Conservation (phyloP, 1,140 invertebrate species). For the Drosophila melanogaster region DNA sequence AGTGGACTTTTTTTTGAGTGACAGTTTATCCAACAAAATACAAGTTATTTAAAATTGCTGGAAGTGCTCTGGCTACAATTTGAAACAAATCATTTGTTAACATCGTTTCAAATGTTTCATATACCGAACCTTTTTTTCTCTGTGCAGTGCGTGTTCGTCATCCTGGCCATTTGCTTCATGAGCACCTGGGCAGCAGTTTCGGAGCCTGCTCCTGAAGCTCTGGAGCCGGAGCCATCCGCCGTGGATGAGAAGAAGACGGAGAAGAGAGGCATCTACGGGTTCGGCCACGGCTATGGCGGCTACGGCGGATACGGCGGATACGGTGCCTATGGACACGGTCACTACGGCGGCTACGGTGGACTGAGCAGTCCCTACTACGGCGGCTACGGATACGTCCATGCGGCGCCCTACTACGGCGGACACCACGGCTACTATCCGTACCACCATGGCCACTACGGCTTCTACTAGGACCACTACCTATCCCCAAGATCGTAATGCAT, state of each 20-base stretch:
- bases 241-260: conserved; percentile 74
- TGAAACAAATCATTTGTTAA: no score
- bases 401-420: conserved; percentile 66
- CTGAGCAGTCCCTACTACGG: conserved; percentile 67
- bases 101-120: no score
- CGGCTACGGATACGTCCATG: conserved; percentile 62
- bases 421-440: conserved; percentile 73
- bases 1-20: conserved; percentile 6
- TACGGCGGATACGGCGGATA: conserved; percentile 52
- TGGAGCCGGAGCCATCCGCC: conserved; percentile 30
- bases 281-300: conserved; percentile 60
- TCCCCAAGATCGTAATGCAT: conserved; percentile 23
- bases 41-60: neutral
- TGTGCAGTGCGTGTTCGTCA: conserved; percentile 62
- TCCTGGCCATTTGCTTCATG: conserved; percentile 57
- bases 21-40: neutral
- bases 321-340: conserved; percentile 39
- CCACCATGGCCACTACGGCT: conserved; percentile 72
- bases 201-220: conserved; percentile 42
- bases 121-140: neutral
- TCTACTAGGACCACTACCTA: conserved; percentile 44
- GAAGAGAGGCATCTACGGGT: conserved; percentile 76
- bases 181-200: conserved; percentile 59
- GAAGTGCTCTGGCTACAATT: neutral
- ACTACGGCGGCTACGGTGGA: conserved; percentile 51